Evolutionary conservation across 2,113 vertebrate genomes (phyloP), one percentile per base, ranked within the genome.

Genomic region (Oenanthe oenanthe): DNA sequence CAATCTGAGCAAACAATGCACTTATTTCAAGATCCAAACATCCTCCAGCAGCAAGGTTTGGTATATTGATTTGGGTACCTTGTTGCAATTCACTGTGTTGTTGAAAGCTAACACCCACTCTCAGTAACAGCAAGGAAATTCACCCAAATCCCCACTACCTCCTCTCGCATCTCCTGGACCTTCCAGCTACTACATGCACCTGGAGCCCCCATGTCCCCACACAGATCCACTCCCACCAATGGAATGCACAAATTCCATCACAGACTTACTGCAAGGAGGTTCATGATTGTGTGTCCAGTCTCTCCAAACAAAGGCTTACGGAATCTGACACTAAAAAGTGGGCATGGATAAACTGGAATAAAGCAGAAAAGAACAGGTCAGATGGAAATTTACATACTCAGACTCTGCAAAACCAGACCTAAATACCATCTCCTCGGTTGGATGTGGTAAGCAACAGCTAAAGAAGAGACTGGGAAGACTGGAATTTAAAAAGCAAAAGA

Each of bases 221-320:
- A 15, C 0, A 3, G 28, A 82, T 7, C 38, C 62, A 24, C 18
- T 67, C 45, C 29, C 72, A 88, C 38, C 7, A 0, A 4, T 4
- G 34, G 61, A 76, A 85, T 22, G 4, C 9, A 42, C 42, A 22
- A 65, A 32, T 56, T 31, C n/a, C 36, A 71, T 13, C 43, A 6
- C 51, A 60, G 78, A 98, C 99, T 99, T 97, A 99, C 99, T 61
- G 99, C 99, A 53, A 99, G 98, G 79, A 99, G 98, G 97, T 99
- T 99, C 98, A 99, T 99, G 95, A 99, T 99, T 3, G 99, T 99
- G 98, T 99, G 99, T 56, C 99, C 99, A 1, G 99, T 99, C 96
- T 99, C 99, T 96, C 99, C 99, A 77, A 99, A 99, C 54, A 99
- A 98, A 19, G 99, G 99, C 93, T 99, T 99, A 87, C 99, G 98